phyloP scores from a whole-genome alignment of 2,888 invertebrate species.

The Xestia xanthographa region DNA sequence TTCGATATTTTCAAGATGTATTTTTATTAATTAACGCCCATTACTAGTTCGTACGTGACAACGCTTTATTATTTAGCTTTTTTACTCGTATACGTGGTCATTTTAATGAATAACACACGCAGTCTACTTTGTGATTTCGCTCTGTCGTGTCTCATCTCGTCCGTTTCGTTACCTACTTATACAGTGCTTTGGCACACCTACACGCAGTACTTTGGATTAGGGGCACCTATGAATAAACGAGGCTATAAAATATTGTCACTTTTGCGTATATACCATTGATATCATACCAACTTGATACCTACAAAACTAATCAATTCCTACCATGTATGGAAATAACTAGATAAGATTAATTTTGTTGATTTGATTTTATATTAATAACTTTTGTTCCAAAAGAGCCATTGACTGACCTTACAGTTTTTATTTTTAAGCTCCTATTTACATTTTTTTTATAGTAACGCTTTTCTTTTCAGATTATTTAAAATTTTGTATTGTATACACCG shows the following conservation, averaged over 20 bases:
- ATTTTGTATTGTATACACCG: neutral
- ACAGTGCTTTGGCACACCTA: neutral
- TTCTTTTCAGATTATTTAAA: neutral
- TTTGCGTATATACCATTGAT: slow-evolving; percentile 1
- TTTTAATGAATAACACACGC: slow-evolving; percentile 5
- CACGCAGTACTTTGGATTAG: neutral
- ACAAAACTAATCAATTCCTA: slow-evolving; percentile 28
- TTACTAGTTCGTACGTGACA: neutral
- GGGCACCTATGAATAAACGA: neutral
- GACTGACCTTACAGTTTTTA: neutral
- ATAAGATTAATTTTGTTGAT: slow-evolving; percentile 29
- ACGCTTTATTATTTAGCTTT: neutral
- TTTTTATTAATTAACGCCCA: too few relatives aligned
- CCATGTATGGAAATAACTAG: slow-evolving; percentile 15
- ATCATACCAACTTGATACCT: neutral
- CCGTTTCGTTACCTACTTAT: neutral
- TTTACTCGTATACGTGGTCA: neutral
- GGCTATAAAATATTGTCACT: neutral
- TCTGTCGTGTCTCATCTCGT: slow-evolving; percentile 17
- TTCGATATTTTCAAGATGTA: neutral
- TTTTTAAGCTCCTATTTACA: neutral
- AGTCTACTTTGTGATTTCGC: slow-evolving; percentile 8
- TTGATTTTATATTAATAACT: slow-evolving; percentile 21
- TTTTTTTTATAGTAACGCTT: neutral
- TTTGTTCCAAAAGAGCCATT: slow-evolving; percentile 5